Evolutionary conservation across 2,797 vertebrate species (phyloP), one percentile per base, ranked within the genome.

Genomic region (Cyprinodon diabolis): DNA sequence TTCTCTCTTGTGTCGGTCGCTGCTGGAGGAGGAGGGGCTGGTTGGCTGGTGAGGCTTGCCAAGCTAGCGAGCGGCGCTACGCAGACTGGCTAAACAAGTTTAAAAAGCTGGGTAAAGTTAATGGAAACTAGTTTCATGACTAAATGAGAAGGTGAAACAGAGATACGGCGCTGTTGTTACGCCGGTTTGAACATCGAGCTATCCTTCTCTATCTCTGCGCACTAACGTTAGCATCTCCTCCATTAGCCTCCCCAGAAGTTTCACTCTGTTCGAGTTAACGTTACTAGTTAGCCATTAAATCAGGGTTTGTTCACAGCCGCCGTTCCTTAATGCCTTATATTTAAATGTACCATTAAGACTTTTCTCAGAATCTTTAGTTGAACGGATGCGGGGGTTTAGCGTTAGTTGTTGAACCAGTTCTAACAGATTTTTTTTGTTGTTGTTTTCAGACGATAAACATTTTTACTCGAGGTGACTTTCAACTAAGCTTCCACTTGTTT

Each of bases 21-120:
- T 65, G 58, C 55, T 63, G 78, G 85, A 81, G 90, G 86, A 90
- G 91, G 90, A 88, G 51, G 40, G 91, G 90, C 5, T 60, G 90
- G 90, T 88, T 88, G 86, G 90, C 87, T 88, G 86, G 70, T 82
- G 68, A 37, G 79, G 86, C 79, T 88, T 51, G 66, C 66, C 87
- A 82, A 82, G 92, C 87, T 92, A 92, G 81, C 90, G 76, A 85
- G 54, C 83, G 81, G 65, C 84, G 35, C 82, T 88, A 91, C 89
- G 86, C 88, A 89, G 86, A 68, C 84, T 76, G 72, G 58, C 30
- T 80, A 71, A 90, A 91, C 82, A 76, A 89, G 87, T 92, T 90
- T 80, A 82, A 83, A 30, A 84, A 93, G 92, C 88, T 91, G 67
- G 3, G 57, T 12, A 86, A 93, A 93, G 89, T 93, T 72, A 48